phyloP scores from a whole-genome alignment of 2,797 vertebrate genomes.

The Pelodytes ibericus region DNA sequence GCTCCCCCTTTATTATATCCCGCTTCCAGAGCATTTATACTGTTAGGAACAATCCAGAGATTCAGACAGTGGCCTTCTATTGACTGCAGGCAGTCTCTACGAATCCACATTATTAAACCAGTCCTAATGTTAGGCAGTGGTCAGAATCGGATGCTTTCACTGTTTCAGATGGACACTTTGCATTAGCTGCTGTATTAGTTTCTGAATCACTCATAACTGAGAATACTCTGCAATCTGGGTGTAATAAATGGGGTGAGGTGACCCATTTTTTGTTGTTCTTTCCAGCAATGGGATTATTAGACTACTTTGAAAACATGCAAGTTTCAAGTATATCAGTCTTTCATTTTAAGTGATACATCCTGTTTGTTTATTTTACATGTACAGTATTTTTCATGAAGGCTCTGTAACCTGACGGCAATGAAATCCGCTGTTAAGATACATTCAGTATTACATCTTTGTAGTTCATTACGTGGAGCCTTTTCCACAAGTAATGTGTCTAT shows the following conservation, averaged over 20 bases:
- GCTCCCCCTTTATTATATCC: neutral
- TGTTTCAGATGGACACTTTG: neutral
- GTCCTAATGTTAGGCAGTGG: neutral
- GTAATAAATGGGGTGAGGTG: neutral
- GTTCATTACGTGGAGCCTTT: neutral
- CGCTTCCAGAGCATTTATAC: neutral
- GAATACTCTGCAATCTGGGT: neutral
- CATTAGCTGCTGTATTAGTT: neutral
- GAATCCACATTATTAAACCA: neutral
- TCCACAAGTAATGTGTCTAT: neutral
- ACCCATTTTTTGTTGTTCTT: neutral
- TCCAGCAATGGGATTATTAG: neutral
- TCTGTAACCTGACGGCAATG: neutral
- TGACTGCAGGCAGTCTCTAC: neutral
- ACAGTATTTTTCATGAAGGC: neutral
- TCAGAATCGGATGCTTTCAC: too few species aligned
- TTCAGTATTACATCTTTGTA: slow-evolving; percentile 2
- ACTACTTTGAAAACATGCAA: neutral
- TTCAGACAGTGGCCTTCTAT: neutral
- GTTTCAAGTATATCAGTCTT: neutral
- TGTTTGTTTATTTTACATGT: neutral
- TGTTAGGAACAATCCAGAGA: neutral
- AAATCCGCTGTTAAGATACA: neutral
- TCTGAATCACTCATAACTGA: neutral
- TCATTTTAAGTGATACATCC: neutral